Percentiles rank a stretch among this genome's conserved stretches.
Evolutionary conservation across 2,888 invertebrate species (phyloP).

Genomic region (Ornithoptera priamus): DNA sequence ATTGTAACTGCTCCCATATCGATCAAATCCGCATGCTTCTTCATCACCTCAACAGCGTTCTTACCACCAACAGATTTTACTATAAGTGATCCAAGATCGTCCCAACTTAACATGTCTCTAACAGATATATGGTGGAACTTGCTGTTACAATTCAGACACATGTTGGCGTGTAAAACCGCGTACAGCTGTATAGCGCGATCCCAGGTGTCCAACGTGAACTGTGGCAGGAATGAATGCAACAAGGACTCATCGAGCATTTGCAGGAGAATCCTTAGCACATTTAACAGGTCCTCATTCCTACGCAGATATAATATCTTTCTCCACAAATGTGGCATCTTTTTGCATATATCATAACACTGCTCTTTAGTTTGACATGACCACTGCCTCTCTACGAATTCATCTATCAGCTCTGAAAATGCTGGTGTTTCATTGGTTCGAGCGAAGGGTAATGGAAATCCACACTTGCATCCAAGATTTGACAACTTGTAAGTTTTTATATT

Average conservation of each 20-base stretch:
- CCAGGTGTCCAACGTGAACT: slow-evolving; percentile 81
- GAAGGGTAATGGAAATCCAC: slow-evolving; percentile 81
- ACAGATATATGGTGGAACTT: slow-evolving; percentile 67
- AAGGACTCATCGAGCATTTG: slow-evolving; percentile 81
- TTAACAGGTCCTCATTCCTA: slow-evolving; percentile 71
- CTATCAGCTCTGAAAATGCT: slow-evolving; percentile 78
- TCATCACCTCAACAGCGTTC: slow-evolving; percentile 78
- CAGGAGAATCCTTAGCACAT: slow-evolving; percentile 77
- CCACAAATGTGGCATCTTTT: slow-evolving; percentile 83
- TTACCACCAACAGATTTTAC: slow-evolving; percentile 81
- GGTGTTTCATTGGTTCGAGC: slow-evolving; percentile 62
- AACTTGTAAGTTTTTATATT: slow-evolving; percentile 68
- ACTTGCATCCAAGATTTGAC: slow-evolving; percentile 75
- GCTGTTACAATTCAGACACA: slow-evolving; percentile 82
- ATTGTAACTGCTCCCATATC: slow-evolving; percentile 79
- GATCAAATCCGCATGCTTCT: slow-evolving; percentile 76
- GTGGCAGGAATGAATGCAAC: slow-evolving; percentile 75
- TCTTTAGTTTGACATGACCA: slow-evolving; percentile 63
- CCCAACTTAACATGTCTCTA: slow-evolving; percentile 80
- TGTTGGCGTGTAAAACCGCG: slow-evolving; percentile 76
- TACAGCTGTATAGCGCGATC: slow-evolving; percentile 77
- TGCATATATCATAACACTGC: slow-evolving; percentile 76
- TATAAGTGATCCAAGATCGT: slow-evolving; percentile 78
- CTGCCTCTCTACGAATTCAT: slow-evolving; percentile 76
- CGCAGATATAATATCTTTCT: slow-evolving; percentile 76